phyloP scores from a whole-genome alignment of 2,888 invertebrate species.

The Cheilosia pagana region DNA sequence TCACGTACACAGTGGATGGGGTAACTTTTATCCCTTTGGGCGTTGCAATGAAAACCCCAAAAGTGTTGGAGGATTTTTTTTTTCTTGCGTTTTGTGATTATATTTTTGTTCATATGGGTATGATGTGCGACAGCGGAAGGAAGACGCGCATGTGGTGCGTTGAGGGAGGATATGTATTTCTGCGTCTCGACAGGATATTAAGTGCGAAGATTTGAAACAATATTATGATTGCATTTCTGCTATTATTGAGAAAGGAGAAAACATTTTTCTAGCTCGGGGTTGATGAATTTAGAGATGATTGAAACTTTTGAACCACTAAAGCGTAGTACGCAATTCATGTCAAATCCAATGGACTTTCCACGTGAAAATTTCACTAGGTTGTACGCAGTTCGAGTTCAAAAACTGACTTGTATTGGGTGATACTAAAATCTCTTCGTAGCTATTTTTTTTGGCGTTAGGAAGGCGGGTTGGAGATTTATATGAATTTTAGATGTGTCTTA shows the following conservation, averaged over 20 bases:
- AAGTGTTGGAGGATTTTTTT: slow-evolving; percentile 55
- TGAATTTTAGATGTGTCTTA: too few species aligned
- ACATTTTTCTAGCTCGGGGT: neutral
- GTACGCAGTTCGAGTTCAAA: too few species aligned
- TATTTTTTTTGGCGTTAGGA: too few species aligned
- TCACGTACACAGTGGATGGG: slow-evolving; percentile 60
- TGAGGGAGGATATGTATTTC: slow-evolving; percentile 27
- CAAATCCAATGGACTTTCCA: too few species aligned
- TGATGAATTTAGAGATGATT: neutral
- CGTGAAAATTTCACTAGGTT: too few species aligned
- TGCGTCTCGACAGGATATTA: slow-evolving; percentile 66
- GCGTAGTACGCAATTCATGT: too few species aligned
- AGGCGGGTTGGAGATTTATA: too few species aligned
- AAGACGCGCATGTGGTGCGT: slow-evolving; percentile 66
- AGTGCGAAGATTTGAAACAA: slow-evolving; percentile 71
- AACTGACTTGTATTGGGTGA: too few species aligned
- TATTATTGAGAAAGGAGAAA: slow-evolving; percentile 7
- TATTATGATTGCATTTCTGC: slow-evolving; percentile 69
- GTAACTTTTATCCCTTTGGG: slow-evolving; percentile 62
- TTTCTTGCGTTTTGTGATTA: slow-evolving; percentile 47
- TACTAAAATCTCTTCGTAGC: too few species aligned
- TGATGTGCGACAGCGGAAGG: slow-evolving; percentile 35
- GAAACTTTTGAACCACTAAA: too few species aligned
- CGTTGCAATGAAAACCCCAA: slow-evolving; percentile 70
- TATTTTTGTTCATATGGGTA: slow-evolving; percentile 64